Conservation (phyloP, 2,797 vertebrate species). For the Danionella dracula region DNA sequence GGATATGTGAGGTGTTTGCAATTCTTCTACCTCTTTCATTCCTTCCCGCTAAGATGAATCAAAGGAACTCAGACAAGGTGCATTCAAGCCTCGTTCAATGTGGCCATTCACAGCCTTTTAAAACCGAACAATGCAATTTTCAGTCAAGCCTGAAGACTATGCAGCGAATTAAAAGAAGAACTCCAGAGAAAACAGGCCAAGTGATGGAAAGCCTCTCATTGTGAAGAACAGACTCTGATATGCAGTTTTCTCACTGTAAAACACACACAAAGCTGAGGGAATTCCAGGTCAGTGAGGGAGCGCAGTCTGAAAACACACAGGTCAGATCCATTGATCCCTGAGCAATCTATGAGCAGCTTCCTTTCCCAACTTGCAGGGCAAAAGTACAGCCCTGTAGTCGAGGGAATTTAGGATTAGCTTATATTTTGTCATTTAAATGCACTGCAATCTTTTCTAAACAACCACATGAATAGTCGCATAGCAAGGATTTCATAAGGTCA, state of each 20-base stretch:
- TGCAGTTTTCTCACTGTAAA: not conserved
- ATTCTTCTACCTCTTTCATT: conserved; percentile 1
- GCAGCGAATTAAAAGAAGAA: conserved; percentile 36
- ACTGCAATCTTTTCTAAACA: no score
- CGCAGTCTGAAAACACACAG: not conserved
- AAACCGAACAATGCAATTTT: conserved; percentile 35
- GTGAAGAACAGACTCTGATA: not conserved
- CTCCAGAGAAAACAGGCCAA: not conserved
- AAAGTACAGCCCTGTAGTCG: not conserved
- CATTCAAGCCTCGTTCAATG: conserved; percentile 39
- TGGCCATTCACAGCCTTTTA: conserved; percentile 27
- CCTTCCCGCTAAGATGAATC: conserved; percentile 22
- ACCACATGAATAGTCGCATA: no score
- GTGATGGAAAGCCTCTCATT: not conserved
- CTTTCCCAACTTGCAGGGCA: not conserved
- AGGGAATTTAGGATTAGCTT: no score
- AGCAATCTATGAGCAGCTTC: not conserved
- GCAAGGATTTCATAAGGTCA: no score
- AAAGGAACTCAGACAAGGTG: conserved; percentile 25
- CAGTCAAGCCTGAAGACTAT: conserved; percentile 29
- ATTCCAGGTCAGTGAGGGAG: not conserved
- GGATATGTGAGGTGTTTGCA: conserved; percentile 19
- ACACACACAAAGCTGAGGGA: not conserved
- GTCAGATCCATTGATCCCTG: conserved; percentile 8
- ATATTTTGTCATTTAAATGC: no score